Evolutionary conservation across 2,888 invertebrate species (phyloP).

Genomic region (Diarsia rubi): DNA sequence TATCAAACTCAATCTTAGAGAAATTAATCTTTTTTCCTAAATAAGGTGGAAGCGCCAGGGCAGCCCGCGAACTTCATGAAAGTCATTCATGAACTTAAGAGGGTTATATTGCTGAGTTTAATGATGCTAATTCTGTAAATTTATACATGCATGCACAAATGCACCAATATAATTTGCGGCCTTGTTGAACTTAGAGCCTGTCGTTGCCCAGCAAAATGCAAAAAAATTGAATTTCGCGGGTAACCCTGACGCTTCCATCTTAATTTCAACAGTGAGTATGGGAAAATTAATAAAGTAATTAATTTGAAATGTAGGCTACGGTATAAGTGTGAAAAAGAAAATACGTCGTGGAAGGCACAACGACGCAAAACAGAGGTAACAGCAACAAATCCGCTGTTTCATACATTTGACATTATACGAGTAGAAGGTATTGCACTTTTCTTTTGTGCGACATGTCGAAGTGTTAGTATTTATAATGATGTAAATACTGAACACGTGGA

Average conservation of each 20-base stretch:
- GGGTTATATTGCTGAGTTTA: too few species aligned
- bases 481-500: not conserved
- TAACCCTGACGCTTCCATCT: not conserved
- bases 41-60: not conserved
- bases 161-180: too few species aligned
- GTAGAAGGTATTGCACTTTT: not conserved
- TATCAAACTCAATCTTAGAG: too few species aligned
- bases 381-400: not conserved
- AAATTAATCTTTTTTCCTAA: not conserved
- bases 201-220: too few species aligned
- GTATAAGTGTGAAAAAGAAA: not conserved
- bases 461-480: not conserved
- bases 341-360: not conserved
- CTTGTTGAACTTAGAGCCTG: too few species aligned
- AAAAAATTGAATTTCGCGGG: not conserved
- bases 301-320: not conserved
- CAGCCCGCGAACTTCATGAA: too few species aligned
- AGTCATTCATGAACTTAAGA: too few species aligned
- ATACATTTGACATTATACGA: not conserved
- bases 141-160: too few species aligned
- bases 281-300: not conserved
- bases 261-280: not conserved
- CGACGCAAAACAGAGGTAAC: not conserved
- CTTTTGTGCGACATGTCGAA: not conserved
- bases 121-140: too few species aligned